Evolutionary conservation across 2,797 vertebrate species (phyloP).

Genomic region (Neosalanx taihuensis): DNA sequence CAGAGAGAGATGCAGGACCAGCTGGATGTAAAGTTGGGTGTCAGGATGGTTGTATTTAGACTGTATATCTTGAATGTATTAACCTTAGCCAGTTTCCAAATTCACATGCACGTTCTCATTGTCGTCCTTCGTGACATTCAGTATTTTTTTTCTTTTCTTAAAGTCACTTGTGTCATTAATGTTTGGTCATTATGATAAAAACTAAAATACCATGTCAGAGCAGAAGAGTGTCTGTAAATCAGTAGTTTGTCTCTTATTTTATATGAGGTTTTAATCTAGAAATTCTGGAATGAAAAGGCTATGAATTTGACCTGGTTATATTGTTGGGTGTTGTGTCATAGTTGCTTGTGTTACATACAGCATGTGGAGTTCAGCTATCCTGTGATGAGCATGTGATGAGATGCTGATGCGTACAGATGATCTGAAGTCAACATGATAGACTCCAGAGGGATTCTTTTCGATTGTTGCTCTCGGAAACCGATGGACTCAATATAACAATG

Average conservation of each 20-base stretch:
- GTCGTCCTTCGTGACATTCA: conserved; percentile 13
- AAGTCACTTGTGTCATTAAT: background rate
- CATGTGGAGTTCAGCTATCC: background rate
- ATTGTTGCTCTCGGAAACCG: conserved; percentile 48
- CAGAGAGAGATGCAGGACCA: conserved; percentile 62
- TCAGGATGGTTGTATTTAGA: conserved; percentile 83
- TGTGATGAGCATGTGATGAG: conserved; percentile 4
- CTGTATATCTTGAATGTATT: conserved; percentile 83
- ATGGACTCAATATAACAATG: conserved; percentile 61
- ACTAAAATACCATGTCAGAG: too few relatives aligned
- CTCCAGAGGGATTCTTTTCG: conserved; percentile 31
- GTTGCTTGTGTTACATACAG: background rate
- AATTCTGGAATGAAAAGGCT: conserved; percentile 2
- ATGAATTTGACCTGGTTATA: conserved; percentile 5
- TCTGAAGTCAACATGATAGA: conserved; percentile 44
- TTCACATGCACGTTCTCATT: conserved; percentile 19
- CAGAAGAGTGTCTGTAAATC: too few relatives aligned
- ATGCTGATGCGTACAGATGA: background rate
- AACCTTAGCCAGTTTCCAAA: conserved; percentile 71
- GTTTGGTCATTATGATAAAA: too few relatives aligned
- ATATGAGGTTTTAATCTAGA: background rate
- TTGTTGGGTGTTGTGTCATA: background rate
- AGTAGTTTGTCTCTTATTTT: background rate
- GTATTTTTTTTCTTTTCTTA: background rate
- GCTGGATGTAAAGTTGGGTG: conserved; percentile 81